Conservation (phyloP, 2,797 vertebrate species). For the Gallinago stenura region DNA sequence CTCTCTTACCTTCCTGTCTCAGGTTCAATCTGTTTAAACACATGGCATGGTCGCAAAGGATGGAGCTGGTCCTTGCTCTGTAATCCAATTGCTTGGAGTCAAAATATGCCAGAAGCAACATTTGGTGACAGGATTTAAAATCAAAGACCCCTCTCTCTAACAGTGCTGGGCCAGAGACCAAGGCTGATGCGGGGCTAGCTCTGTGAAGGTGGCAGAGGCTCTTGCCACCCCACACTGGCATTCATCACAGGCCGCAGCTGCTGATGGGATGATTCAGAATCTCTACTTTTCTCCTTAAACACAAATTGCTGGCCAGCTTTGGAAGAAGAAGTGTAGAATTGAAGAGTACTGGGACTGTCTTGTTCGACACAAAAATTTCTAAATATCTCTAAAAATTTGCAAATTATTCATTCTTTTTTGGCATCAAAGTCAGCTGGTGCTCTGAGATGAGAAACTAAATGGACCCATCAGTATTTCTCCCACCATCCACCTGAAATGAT, state of each 20-base stretch:
- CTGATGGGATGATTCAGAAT: neutral
- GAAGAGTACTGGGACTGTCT: neutral
- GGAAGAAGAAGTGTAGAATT: neutral
- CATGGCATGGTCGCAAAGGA: neutral
- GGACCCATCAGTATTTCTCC: neutral
- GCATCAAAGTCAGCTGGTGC: neutral
- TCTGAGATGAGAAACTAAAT: neutral
- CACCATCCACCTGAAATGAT: neutral
- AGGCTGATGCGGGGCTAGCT: neutral
- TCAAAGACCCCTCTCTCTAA: conserved; percentile 1
- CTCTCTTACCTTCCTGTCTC: neutral
- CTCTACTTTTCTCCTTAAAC: neutral
- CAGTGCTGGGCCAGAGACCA: neutral
- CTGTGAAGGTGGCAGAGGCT: neutral
- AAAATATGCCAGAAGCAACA: conserved; percentile 12
- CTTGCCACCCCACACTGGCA: neutral
- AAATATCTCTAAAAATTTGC: neutral
- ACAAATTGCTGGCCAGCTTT: neutral
- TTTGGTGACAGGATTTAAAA: conserved; percentile 52
- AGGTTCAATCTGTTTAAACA: conserved; percentile 9
- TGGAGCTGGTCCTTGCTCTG: neutral
- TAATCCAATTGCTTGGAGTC: neutral
- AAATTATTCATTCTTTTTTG: neutral
- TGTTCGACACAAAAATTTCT: neutral
- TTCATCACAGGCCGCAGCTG: neutral